A percentile compares a stretch with the other conserved stretches of the same genome.
phyloP scores from a whole-genome alignment of 2,113 vertebrate species.

The Chunga burmeisteri region DNA sequence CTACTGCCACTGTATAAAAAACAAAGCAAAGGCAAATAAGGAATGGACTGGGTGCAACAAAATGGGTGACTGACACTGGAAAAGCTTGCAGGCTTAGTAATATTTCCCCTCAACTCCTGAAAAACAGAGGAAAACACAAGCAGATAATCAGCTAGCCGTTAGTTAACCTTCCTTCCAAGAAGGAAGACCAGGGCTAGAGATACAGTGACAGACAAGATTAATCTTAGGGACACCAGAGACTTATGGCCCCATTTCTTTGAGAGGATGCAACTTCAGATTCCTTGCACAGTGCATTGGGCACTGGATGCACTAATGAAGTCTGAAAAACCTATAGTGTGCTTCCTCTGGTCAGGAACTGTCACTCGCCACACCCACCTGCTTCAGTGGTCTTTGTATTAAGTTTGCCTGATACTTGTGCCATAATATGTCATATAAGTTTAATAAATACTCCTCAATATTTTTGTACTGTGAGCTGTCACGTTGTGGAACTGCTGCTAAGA shows the following conservation, averaged over 20 bases:
- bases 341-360: not conserved
- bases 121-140: not conserved
- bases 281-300: not conserved
- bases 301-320: not conserved
- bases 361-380: not conserved
- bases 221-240: not conserved
- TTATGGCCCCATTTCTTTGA: not conserved
- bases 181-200: not conserved
- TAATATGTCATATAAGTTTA: not conserved
- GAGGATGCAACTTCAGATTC: not conserved
- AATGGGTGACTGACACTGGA: not conserved
- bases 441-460: not conserved
- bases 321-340: not conserved
- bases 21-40: not conserved
- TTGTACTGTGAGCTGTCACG: not conserved
- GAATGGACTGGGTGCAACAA: not conserved
- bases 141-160: not conserved
- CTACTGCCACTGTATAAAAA: not conserved
- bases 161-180: not conserved
- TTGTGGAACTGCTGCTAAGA: not conserved
- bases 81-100: not conserved
- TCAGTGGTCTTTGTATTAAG: not conserved
- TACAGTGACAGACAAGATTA: not conserved
- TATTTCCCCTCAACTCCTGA: not conserved
- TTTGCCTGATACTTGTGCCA: not conserved